Evolutionary conservation across 2,113 vertebrate species (phyloP).

Genomic region (Etheostoma cragini): DNA sequence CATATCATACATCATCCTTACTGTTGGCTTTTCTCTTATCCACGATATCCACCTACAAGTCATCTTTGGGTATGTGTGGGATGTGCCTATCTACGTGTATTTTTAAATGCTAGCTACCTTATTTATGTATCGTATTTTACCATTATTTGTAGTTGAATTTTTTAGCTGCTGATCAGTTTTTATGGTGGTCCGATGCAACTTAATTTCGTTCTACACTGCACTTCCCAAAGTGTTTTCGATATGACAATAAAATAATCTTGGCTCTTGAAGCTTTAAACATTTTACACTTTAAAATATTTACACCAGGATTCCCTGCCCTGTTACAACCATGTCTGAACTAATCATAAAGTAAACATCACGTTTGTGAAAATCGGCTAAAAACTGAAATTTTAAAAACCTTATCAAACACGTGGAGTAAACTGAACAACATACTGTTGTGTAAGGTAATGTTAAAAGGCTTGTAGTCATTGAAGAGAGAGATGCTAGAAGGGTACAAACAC

Average conservation of each 20-base stretch:
- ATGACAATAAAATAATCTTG: too few relatives aligned
- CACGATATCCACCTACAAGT: neutral
- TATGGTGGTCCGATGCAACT: too few relatives aligned
- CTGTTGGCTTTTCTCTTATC: neutral
- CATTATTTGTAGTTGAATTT: too few relatives aligned
- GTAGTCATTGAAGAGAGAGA: neutral
- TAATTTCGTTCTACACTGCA: too few relatives aligned
- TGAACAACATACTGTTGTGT: neutral
- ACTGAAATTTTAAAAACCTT: neutral
- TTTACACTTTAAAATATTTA: neutral
- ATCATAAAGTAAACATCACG: neutral
- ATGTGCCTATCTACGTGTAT: too few relatives aligned
- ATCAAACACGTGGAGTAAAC: neutral
- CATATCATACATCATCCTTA: neutral
- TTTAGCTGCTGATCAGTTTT: too few relatives aligned
- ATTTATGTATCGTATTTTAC: too few relatives aligned
- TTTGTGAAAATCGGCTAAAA: neutral
- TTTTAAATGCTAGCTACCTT: too few relatives aligned
- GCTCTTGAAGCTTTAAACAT: neutral
- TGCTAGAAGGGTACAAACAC: neutral
- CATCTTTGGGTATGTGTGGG: too few relatives aligned
- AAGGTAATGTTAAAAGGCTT: neutral
- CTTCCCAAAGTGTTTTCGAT: too few relatives aligned
- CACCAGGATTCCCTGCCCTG: too few relatives aligned
- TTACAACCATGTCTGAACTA: neutral